Base-by-base conservation (phyloP, 2,888 invertebrate genomes). In the Sminthurinus aureus region DNA sequence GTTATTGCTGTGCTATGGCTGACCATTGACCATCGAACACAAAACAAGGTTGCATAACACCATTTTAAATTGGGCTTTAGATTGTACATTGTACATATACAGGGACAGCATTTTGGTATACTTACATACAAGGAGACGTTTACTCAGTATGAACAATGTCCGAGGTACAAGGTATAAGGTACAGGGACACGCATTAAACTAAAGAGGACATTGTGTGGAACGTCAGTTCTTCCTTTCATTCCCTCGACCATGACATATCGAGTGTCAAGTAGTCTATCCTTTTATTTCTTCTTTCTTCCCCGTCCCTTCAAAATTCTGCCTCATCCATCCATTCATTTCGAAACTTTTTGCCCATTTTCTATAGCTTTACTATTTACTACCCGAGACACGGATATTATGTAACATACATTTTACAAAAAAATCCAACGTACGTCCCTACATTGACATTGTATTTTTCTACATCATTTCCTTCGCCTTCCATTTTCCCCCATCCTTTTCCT, bases 161-260 rank as follows among this genome's bases (percentile, higher is more conserved):
- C 38, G 6, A 6, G 1, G 38, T 38, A 38, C 38, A 38, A 6
- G 1, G 38, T 38, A 38, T 4, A 38, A 38, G 1, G 38, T 38
- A 38, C 38, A 6, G 38, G 38, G 38, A 75, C 18, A 75, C 75
- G 11, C 50, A 50, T 38, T n/a, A n/a, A 38, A n/a, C 24, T 38
- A 38, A 9, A 18, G 75, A 75, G 26, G 74, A 38, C 18, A 50
- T 74, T 75, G 75, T 6, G 75, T 15, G 38, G 24, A 75, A 75
- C 52, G 75, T 52, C 50, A 75, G 4, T 50, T 75, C 75, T 51
- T 18, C n/a, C 51, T 75, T 75, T 52, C 51, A 50, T 20, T 51
- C 22, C 6, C 75, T 75, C 75, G 52, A 75, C 75, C 75, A 75
- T 75, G 75, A 75, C 75, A 51, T 75, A 75, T 75, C 75, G 75